Percentiles rank a stretch among this genome's conserved stretches.
Evolutionary conservation across 2,113 vertebrate genomes (phyloP).

Genomic region (Myotis lucifugus): DNA sequence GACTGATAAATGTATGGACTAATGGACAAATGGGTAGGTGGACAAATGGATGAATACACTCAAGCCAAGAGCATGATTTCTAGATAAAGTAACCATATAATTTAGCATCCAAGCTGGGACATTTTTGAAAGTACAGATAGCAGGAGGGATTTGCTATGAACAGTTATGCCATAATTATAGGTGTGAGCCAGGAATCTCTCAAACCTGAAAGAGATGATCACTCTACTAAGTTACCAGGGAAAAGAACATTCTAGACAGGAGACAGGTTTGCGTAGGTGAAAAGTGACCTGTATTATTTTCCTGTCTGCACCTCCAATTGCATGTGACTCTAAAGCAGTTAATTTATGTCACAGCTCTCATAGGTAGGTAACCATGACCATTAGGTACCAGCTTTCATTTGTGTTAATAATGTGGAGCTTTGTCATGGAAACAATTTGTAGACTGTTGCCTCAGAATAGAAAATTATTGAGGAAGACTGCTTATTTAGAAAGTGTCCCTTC

Average conservation of each 20-base stretch:
- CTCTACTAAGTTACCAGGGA: neutral
- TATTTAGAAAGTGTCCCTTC: neutral
- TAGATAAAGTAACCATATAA: neutral
- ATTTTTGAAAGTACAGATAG: neutral
- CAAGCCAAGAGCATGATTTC: conserved; percentile 28
- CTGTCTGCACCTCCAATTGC: neutral
- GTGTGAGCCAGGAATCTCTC: neutral
- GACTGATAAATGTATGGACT: neutral
- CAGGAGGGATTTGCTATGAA: neutral
- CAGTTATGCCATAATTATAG: neutral
- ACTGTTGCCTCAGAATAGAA: conserved; percentile 5
- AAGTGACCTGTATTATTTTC: neutral
- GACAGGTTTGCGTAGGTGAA: neutral
- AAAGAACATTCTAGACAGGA: neutral
- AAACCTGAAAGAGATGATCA: neutral
- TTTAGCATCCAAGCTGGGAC: neutral
- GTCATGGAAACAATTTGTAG: conserved; percentile 9
- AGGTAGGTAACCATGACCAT: neutral
- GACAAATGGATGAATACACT: neutral
- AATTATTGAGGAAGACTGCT: neutral
- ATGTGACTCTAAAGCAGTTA: neutral
- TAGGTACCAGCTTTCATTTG: neutral
- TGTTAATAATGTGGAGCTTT: neutral
- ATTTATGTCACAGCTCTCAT: neutral
- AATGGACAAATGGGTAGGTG: neutral